Evolutionary conservation across 2,113 vertebrate genomes (phyloP).

Genomic region (Sturnus vulgaris): DNA sequence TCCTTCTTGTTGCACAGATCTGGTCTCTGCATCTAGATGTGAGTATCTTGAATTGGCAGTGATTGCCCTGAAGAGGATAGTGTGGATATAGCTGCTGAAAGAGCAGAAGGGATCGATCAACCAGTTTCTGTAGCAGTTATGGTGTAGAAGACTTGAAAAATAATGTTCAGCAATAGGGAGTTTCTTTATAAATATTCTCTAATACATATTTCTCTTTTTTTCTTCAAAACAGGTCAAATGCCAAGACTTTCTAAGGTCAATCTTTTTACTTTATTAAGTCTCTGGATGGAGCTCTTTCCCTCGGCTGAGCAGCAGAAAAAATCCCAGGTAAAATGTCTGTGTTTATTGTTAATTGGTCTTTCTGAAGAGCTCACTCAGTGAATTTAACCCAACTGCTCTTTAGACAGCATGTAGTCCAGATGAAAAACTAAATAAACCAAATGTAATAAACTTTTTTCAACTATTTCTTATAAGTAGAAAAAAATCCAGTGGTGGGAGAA

Average conservation of each 20-base stretch:
- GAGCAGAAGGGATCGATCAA: neutral
- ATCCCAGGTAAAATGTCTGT: conserved; percentile 59
- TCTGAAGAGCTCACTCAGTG: neutral
- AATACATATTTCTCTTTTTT: neutral
- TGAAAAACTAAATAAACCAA: neutral
- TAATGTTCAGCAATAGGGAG: neutral
- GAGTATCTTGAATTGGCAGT: neutral
- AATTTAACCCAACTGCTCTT: neutral
- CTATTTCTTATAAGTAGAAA: neutral
- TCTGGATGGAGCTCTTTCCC: conserved; percentile 96
- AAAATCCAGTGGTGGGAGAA: neutral
- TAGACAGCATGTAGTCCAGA: neutral
- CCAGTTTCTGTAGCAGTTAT: neutral
- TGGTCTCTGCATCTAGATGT: neutral
- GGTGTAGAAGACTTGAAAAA: neutral
- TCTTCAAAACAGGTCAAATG: conserved; percentile 76
- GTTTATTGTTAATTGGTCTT: neutral
- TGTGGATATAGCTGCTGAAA: neutral
- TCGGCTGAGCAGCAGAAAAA: conserved; percentile 62
- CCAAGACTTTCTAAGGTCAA: conserved; percentile 91
- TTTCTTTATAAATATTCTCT: neutral
- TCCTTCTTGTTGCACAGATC: neutral
- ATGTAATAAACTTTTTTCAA: neutral
- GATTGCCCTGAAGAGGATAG: neutral
- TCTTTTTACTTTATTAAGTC: conserved; percentile 89